Conservation (phyloP, 2,113 vertebrate species). For the Lipophrys pholis region DNA sequence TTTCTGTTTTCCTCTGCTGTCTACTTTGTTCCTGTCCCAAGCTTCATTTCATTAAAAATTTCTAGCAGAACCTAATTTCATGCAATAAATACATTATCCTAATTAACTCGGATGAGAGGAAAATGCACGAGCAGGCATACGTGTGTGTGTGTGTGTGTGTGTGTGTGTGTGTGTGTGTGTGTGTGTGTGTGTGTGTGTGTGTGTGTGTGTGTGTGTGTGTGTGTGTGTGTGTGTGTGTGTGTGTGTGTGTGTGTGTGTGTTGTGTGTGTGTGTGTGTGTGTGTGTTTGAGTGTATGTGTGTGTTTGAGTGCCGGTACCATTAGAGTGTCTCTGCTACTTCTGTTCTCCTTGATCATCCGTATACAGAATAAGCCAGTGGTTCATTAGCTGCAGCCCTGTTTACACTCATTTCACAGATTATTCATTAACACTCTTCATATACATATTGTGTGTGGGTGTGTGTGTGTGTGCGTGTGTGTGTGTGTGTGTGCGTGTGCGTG, state of each 20-base stretch:
- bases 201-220: neutral
- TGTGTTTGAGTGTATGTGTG: neutral
- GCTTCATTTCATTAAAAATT: constrained; percentile 62
- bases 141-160: neutral
- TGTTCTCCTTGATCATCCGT: constrained; percentile 55
- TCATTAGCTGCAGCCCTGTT: constrained; percentile 60
- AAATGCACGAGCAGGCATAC: constrained; percentile 14
- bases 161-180: constrained; percentile 2
- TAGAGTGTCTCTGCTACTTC: constrained; percentile 59
- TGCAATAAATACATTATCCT: constrained; percentile 73
- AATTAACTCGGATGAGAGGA: constrained; percentile 72
- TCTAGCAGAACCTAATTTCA: constrained; percentile 65
- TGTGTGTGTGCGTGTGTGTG: neutral
- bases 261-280: neutral
- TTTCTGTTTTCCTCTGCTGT: constrained; percentile 51
- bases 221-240: neutral
- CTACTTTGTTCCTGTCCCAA: constrained; percentile 41
- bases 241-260: constrained; percentile 3
- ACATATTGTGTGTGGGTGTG: neutral
- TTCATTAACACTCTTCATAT: constrained; percentile 48
- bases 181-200: neutral
- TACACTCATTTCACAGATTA: constrained; percentile 51
- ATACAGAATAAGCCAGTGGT: constrained; percentile 49
- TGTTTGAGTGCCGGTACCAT: constrained; percentile 21
- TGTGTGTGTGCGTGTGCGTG: neutral